Evolutionary conservation across 2,888 invertebrate genomes (phyloP).

Genomic region (Branchipolynoe longqiensis): DNA sequence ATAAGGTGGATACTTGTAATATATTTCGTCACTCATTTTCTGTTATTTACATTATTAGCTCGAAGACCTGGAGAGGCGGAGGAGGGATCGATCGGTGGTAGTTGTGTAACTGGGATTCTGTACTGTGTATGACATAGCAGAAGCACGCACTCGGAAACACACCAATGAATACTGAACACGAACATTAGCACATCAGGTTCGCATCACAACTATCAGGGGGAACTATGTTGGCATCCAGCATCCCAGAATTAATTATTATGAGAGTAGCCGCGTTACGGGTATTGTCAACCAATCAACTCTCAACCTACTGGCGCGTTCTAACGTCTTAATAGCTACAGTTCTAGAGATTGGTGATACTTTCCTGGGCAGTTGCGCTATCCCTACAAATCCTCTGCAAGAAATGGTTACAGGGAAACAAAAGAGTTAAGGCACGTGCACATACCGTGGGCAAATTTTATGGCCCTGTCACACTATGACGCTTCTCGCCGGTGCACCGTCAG

Average conservation of each 20-base stretch:
- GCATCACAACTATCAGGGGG: slow-evolving; percentile 27
- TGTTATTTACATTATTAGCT: too few relatives aligned
- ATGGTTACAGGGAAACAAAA: slow-evolving; percentile 16
- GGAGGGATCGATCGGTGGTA: not conserved
- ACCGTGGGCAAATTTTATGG: too few relatives aligned
- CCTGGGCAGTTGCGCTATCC: slow-evolving; percentile 51
- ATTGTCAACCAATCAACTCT: too few relatives aligned
- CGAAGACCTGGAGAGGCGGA: not conserved
- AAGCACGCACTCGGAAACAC: not conserved
- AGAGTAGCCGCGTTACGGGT: slow-evolving; percentile 13
- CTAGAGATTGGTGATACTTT: slow-evolving; percentile 37
- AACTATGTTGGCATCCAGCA: slow-evolving; percentile 1
- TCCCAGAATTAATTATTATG: slow-evolving; percentile 6
- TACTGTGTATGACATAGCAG: not conserved
- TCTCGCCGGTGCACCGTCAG: too few relatives aligned
- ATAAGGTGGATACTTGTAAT: too few relatives aligned
- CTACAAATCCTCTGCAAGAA: slow-evolving; percentile 56
- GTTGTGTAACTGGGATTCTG: not conserved
- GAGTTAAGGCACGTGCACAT: slow-evolving; percentile 8
- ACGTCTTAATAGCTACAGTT: slow-evolving; percentile 14
- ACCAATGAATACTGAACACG: slow-evolving; percentile 14
- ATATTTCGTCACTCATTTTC: too few relatives aligned
- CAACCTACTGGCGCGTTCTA: too few relatives aligned
- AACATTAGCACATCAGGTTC: slow-evolving; percentile 46
- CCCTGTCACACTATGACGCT: too few relatives aligned